A percentile compares a stretch with the other conserved stretches of the same genome.
Evolutionary conservation across 37 sponge, comb jelly and placozoan genomes (phyloP).

Genomic region (Oopsacas minuta): DNA sequence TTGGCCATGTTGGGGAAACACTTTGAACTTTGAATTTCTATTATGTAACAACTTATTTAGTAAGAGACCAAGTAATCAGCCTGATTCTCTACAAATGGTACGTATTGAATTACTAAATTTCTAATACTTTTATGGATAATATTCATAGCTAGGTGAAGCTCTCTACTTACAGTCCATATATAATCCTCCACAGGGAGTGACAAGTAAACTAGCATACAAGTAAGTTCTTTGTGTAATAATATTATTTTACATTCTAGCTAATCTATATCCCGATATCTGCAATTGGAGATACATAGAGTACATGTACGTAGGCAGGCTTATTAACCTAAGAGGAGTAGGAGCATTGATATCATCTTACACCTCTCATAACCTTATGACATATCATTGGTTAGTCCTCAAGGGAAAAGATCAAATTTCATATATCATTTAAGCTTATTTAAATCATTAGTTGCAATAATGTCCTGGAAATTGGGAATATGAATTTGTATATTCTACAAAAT

Average conservation of each 20-base stretch:
- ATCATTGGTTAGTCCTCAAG: too few relatives aligned
- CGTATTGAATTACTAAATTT: background rate
- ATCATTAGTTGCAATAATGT: too few relatives aligned
- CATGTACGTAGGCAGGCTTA: too few relatives aligned
- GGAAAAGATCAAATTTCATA: background rate
- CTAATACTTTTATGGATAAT: background rate
- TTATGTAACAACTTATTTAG: background rate
- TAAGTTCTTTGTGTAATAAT: background rate
- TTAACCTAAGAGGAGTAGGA: too few relatives aligned
- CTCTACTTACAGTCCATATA: constrained; percentile 7
- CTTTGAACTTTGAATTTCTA: background rate
- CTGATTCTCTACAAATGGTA: background rate
- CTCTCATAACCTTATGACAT: too few relatives aligned
- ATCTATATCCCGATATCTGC: too few relatives aligned
- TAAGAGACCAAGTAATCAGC: background rate
- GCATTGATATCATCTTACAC: too few relatives aligned
- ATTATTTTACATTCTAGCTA: background rate
- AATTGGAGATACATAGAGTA: too few relatives aligned
- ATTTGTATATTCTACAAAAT: too few relatives aligned
- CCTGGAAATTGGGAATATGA: too few relatives aligned
- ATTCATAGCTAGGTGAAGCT: background rate
- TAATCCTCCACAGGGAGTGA: background rate
- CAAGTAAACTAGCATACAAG: background rate
- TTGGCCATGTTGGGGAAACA: too few relatives aligned
- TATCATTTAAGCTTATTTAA: too few relatives aligned